These are phyloP conservation scores for Nipponacmea schrenckii DNA, from an alignment of 2,888 invertebrate genomes.

Conservation along the genomic window DNA sequence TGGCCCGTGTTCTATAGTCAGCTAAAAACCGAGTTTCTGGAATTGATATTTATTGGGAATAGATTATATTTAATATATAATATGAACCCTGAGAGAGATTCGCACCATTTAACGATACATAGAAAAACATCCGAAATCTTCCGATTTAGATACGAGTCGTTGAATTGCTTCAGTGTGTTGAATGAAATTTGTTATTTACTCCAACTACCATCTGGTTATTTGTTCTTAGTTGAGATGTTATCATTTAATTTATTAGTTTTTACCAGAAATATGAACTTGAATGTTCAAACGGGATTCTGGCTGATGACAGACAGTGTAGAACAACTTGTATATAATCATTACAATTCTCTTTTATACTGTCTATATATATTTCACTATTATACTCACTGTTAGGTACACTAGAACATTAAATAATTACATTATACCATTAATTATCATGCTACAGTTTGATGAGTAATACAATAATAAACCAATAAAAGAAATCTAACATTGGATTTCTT, in stretches of 20 bases:
- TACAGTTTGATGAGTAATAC: too few species aligned
- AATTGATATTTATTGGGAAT: too few species aligned
- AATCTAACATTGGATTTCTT: too few species aligned
- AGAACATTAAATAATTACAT: too few species aligned
- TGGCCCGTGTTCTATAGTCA: too few species aligned
- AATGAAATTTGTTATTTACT: slow-evolving; percentile 8
- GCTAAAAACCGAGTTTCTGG: too few species aligned
- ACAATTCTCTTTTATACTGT: not conserved
- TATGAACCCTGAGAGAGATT: not conserved
- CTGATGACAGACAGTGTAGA: not conserved
- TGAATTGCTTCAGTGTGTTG: not conserved
- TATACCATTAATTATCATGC: too few species aligned
- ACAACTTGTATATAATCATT: slow-evolving; percentile 4
- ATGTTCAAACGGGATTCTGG: not conserved
- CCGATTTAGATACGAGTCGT: not conserved
- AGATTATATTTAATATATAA: too few species aligned
- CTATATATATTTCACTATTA: too few species aligned
- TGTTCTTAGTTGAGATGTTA: not conserved
- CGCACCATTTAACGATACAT: not conserved
- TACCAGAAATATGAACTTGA: slow-evolving; percentile 3
- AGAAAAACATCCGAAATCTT: not conserved
- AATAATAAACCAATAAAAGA: too few species aligned
- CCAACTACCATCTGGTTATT: slow-evolving; percentile 4
- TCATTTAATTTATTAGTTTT: slow-evolving; percentile 7
- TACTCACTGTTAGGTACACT: too few species aligned